Percentiles rank a stretch among this genome's conserved stretches.
These are phyloP conservation scores for Andrena bucephala DNA, from an alignment of 2,888 invertebrate genomes.

Conservation along the genomic window DNA sequence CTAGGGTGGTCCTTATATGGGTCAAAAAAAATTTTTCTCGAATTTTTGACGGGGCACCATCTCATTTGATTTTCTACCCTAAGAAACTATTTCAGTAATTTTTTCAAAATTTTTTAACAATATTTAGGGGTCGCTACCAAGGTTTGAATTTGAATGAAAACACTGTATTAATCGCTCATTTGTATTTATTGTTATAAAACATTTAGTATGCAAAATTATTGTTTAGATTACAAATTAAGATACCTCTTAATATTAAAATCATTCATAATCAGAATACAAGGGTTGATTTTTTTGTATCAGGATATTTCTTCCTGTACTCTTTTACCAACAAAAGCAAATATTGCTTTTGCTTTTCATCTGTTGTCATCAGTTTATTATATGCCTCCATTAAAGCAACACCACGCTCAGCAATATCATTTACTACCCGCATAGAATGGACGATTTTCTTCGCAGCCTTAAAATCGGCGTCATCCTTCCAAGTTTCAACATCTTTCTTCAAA, in stretches of 20 bases:
- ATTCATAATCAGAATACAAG: not conserved
- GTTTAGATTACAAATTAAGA: not conserved
- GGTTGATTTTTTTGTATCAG: conserved; percentile 6
- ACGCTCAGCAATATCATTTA: conserved; percentile 8
- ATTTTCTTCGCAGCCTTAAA: not conserved
- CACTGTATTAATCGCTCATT: conserved; percentile 2
- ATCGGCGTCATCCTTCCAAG: conserved; percentile 1
- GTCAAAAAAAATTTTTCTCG: too few species aligned
- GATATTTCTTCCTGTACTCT: conserved; percentile 3
- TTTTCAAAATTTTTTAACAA: too few species aligned
- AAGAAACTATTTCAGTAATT: too few species aligned
- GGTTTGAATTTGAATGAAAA: conserved; percentile 9
- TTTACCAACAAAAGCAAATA: conserved; percentile 2
- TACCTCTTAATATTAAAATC: not conserved
- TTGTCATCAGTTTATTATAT: conserved; percentile 10
- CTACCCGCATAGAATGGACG: conserved; percentile 1
- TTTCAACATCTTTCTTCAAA: conserved; percentile 1
- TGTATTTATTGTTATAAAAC: conserved; percentile 1
- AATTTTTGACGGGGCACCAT: too few species aligned
- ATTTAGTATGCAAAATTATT: not conserved
- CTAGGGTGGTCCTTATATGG: too few species aligned
- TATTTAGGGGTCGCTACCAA: not conserved
- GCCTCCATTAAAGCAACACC: conserved; percentile 14
- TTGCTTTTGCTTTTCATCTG: conserved; percentile 10
- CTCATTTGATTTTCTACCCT: too few species aligned